Percentiles rank a stretch among this genome's conserved stretches.
phyloP scores from a whole-genome alignment of 2,797 vertebrate species.

The Petrocephalus schoutedeni region DNA sequence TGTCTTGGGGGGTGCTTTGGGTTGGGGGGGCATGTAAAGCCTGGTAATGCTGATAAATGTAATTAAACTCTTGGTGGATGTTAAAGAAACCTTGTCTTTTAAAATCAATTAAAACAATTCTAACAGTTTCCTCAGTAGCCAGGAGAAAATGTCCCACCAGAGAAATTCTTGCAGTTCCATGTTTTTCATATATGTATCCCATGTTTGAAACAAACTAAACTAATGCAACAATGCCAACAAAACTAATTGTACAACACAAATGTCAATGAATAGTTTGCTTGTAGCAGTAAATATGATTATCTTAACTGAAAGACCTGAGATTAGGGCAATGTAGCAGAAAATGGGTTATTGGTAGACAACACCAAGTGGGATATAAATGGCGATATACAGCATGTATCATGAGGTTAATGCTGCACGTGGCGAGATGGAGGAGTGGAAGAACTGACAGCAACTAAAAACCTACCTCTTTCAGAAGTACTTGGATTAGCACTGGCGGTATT shows the following conservation, averaged over 20 bases:
- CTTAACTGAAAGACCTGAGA: neutral
- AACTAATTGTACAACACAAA: neutral
- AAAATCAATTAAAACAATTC: neutral
- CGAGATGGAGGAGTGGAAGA: neutral
- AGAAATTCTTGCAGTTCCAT: neutral
- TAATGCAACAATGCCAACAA: neutral
- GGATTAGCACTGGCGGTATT: too few species aligned
- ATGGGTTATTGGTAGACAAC: neutral
- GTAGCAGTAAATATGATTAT: neutral
- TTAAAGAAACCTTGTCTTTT: slow-evolving; percentile 10
- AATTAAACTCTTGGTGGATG: slow-evolving; percentile 16
- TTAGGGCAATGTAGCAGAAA: neutral
- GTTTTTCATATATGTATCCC: neutral
- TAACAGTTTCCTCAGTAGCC: neutral
- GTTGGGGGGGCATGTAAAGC: neutral
- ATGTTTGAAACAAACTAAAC: neutral
- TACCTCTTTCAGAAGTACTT: too few species aligned
- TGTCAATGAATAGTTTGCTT: neutral
- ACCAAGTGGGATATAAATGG: neutral
- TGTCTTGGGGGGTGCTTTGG: slow-evolving; percentile 8
- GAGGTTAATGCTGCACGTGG: neutral
- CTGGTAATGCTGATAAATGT: slow-evolving; percentile 13
- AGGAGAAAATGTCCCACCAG: neutral
- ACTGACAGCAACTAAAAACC: too few species aligned
- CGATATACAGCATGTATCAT: neutral